Base-by-base conservation (phyloP, 1,140 invertebrate species). In the Hycleus phaleratus region DNA sequence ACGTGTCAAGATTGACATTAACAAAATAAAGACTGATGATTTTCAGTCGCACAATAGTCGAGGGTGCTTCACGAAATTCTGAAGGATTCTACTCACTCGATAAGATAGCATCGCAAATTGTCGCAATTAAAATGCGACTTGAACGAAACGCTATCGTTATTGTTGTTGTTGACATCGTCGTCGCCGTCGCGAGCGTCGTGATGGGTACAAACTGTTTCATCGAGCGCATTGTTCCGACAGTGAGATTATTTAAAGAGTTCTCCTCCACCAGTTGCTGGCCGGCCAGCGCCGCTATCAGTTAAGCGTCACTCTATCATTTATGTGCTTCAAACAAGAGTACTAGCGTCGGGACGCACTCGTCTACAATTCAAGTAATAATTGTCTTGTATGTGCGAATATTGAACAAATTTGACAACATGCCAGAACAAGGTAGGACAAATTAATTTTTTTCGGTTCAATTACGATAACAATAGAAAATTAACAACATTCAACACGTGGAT, bases 251-350 rank as follows among this genome's bases (percentile, higher is more conserved):
- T 46, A 24, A 32, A 10, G n/a, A 46, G n/a, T 48, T 26, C 38
- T 52, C 38, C 52, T 49, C 57, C 57, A 59, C 57, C 57, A 59
- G 57, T 59, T 59, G 57, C 50, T 59, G 47, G 47, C 57, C 57
- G 57, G 57, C 57, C 50, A 48, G 50, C 46, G 51, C 47, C 57
- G 57, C 46, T 48, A 32, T 54, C 50, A 50, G 57, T 54, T 39
- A 46, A 32, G 32, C 32, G 32, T 32, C 32, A 32, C 4, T 32
- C 0, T 32, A 5, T 7, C 32, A 32, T 32, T 32, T 32, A 32
- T 32, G 44, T 46, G 43, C 9, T 52, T 46, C 42, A 10, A 42
- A 26, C 6, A 18, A 12, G 7, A 32, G 51, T 4, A 11, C 2
- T 18, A 52, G 51, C 51, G 51, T 53, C 51, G 51, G 26, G 51